Evolutionary conservation across 2,888 invertebrate genomes (phyloP), one percentile per base, ranked within the genome.

Genomic region (Polylopha cassiicola): DNA sequence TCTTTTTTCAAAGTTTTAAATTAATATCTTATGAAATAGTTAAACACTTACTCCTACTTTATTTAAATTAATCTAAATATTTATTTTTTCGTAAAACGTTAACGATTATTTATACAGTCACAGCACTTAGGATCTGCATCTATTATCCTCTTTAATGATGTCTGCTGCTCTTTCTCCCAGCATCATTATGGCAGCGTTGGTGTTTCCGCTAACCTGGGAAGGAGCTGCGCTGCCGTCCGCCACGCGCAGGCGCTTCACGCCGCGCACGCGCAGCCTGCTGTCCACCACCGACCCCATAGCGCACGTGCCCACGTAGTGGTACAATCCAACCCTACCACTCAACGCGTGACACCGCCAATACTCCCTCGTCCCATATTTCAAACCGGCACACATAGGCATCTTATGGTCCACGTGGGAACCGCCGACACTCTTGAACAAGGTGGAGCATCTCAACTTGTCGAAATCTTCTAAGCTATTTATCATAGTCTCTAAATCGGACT

Each of bases 311-410:
- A 5, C 8, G 4, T 16, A 30, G 24, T 43, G 43, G 16, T 20
- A 37, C 4, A 22, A 13, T 0, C 37, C 13, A 5, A 7, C 1
- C 7, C 20, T 17, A 2, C 22, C 15, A 11, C 28, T 20, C 10
- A 37, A 9, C 9, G 61, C 28, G 6, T 44, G 57, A 44, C 87
- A 87, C 31, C 60, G 70, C 77, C 84, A 79, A 52, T 84, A 86
- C 9, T 68, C 73, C 28, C 61, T 61, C 1, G 65, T 64, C 11
- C 58, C 61, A 2, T 56, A 56, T 1, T 6, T 1, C 2, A 23
- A 11, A 2, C 9, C 22, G 4, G 13, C n/a, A 14, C 41, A 41
- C 9, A 4, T 29, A 4, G 33, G 18, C 24, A 27, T 43, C 6
- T 7, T 30, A 1, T 13, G 20, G 16, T 34, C 23, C 2, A 39